A percentile compares a stretch with the other conserved stretches of the same genome.
phyloP scores from a whole-genome alignment of 2,888 invertebrate species.

The Perizoma affinitatum region DNA sequence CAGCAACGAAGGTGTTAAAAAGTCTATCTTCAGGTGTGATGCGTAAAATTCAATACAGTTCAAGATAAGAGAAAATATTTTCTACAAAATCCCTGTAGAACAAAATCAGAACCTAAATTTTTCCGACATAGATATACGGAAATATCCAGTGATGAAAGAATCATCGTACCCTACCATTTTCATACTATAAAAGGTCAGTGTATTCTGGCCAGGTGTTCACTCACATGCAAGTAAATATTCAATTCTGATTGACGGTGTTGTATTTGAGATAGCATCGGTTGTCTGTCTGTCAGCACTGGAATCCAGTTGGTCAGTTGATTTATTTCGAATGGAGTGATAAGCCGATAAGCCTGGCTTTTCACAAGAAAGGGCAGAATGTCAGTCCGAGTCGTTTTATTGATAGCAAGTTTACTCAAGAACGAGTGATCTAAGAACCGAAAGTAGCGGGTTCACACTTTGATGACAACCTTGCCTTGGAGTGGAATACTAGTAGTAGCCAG shows the following conservation, averaged over 20 bases:
- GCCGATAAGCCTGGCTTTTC: constrained; percentile 32
- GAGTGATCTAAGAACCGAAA: constrained; percentile 14
- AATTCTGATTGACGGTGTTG: constrained; percentile 57
- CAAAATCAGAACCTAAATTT: too few relatives aligned
- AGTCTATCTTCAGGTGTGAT: too few relatives aligned
- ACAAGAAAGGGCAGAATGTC: constrained; percentile 32
- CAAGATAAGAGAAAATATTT: too few relatives aligned
- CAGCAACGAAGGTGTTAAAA: too few relatives aligned
- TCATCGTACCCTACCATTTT: not conserved
- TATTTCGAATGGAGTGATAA: constrained; percentile 24
- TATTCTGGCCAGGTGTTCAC: constrained; percentile 40
- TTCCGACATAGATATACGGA: too few relatives aligned
- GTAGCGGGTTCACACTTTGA: constrained; percentile 13
- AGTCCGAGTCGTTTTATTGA: constrained; percentile 20
- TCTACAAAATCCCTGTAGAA: too few relatives aligned
- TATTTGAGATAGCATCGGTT: constrained; percentile 55
- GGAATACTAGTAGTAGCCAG: not conserved
- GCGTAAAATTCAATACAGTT: too few relatives aligned
- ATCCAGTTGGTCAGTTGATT: constrained; percentile 31
- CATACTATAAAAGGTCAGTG: constrained; percentile 17
- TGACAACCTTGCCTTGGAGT: constrained; percentile 14
- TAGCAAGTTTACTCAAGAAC: constrained; percentile 10
- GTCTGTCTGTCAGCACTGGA: constrained; percentile 59
- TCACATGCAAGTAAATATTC: constrained; percentile 15
- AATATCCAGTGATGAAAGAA: too few relatives aligned